Evolutionary conservation across 2,113 vertebrate genomes (phyloP).

Genomic region (Cromileptes altivelis): DNA sequence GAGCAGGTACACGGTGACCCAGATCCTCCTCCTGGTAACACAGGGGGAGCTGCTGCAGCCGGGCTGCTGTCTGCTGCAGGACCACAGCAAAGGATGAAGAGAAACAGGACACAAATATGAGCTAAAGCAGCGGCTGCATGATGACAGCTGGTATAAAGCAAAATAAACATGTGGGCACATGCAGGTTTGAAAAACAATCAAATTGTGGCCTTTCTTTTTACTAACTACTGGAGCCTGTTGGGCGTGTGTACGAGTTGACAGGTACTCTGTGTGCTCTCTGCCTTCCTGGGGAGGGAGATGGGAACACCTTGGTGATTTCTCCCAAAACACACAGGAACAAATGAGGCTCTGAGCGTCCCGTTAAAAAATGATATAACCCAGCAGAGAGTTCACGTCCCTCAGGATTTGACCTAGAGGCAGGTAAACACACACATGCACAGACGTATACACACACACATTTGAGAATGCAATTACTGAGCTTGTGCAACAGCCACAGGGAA

Average conservation of each 20-base stretch:
- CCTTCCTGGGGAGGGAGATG: conserved; percentile 18
- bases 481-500: conserved; percentile 54
- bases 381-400: conserved; percentile 59
- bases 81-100: conserved; percentile 38
- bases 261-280: background rate
- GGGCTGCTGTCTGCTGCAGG: conserved; percentile 50
- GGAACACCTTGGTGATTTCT: conserved; percentile 51
- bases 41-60: conserved; percentile 44
- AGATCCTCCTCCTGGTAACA: conserved; percentile 72
- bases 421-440: conserved; percentile 33
- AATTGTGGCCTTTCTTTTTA: conserved; percentile 8
- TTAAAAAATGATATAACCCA: conserved; percentile 71
- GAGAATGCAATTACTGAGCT: conserved; percentile 56
- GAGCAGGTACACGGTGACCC: conserved; percentile 76
- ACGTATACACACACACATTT: conserved; percentile 29
- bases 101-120: conserved; percentile 27
- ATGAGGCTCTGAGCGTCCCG: conserved; percentile 70
- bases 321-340: conserved; percentile 68
- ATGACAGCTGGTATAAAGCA: conserved; percentile 28
- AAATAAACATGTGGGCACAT: conserved; percentile 12
- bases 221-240: background rate
- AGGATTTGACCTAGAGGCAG: conserved; percentile 53
- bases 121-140: conserved; percentile 5
- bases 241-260: conserved; percentile 30
- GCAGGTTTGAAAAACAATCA: conserved; percentile 33